Percentiles rank a stretch among this genome's conserved stretches.
These are phyloP conservation scores for Psittacula cyanocephala DNA, from an alignment of 2,113 vertebrate genomes.

Conservation along the genomic window DNA sequence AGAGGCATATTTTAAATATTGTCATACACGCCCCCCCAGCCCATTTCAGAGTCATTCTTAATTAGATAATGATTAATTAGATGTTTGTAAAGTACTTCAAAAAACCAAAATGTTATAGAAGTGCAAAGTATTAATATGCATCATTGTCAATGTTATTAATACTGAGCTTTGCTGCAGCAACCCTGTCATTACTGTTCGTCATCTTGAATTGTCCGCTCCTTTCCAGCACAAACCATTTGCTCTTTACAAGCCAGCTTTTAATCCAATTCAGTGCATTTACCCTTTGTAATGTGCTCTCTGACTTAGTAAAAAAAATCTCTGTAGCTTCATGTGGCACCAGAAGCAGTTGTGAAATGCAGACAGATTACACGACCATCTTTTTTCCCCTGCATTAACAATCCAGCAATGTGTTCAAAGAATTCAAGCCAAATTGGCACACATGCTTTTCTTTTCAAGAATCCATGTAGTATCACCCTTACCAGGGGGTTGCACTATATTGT, in stretches of 20 bases:
- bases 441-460: slow-evolving; percentile 52
- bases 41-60: slow-evolving; percentile 57
- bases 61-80: slow-evolving; percentile 70
- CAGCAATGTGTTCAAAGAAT: slow-evolving; percentile 33
- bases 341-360: slow-evolving; percentile 32
- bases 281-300: slow-evolving; percentile 49
- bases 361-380: slow-evolving; percentile 29
- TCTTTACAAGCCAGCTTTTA: slow-evolving; percentile 48
- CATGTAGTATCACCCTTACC: slow-evolving; percentile 32
- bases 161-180: background rate
- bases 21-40: slow-evolving; percentile 7
- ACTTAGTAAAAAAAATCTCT: slow-evolving; percentile 45
- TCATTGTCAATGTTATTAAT: slow-evolving; percentile 23
- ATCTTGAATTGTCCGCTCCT: slow-evolving; percentile 6
- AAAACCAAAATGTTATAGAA: slow-evolving; percentile 29
- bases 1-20: slow-evolving; percentile 58
- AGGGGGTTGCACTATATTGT: background rate
- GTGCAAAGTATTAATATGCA: slow-evolving; percentile 40
- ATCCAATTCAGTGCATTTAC: slow-evolving; percentile 56
- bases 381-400: slow-evolving; percentile 25
- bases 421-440: slow-evolving; percentile 45
- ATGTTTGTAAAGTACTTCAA: slow-evolving; percentile 51
- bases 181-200: slow-evolving; percentile 6
- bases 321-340: slow-evolving; percentile 29
- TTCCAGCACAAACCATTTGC: slow-evolving; percentile 23